Percentiles rank a stretch among this genome's conserved stretches.
Conservation (phyloP, 2,888 invertebrate genomes). For the Sialis fuliginosa region DNA sequence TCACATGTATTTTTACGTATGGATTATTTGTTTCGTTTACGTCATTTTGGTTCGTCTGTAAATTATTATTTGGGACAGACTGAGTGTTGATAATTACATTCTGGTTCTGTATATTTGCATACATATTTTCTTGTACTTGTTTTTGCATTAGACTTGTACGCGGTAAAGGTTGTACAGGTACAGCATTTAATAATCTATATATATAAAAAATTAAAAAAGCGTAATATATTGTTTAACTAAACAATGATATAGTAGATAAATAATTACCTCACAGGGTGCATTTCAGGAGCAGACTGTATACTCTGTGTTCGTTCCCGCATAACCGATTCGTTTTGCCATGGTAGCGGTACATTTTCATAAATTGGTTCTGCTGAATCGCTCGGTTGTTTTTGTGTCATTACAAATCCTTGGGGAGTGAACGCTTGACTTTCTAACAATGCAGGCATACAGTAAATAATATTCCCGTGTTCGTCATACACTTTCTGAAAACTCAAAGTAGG, state of each 20-base stretch:
- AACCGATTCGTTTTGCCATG: constrained; percentile 30
- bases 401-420: constrained; percentile 24
- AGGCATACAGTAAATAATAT: constrained; percentile 44
- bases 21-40: not conserved
- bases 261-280: constrained; percentile 16
- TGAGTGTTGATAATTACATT: not conserved
- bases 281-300: constrained; percentile 52
- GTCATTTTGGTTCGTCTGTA: not conserved
- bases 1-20: not conserved
- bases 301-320: constrained; percentile 40
- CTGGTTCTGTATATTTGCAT: constrained; percentile 1
- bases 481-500: constrained; percentile 38
- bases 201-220: not conserved
- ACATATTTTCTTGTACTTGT: not conserved
- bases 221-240: too few relatives aligned
- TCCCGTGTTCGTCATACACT: constrained; percentile 41
- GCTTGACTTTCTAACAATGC: constrained; percentile 27
- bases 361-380: constrained; percentile 50
- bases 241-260: constrained; percentile 16
- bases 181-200: not conserved
- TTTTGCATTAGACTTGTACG: not conserved
- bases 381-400: constrained; percentile 30
- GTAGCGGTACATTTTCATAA: constrained; percentile 62
- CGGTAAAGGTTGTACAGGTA: not conserved
- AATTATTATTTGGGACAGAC: not conserved